Evolutionary conservation across 2,113 vertebrate genomes (phyloP).

Genomic region (Mormoops blainvillei): DNA sequence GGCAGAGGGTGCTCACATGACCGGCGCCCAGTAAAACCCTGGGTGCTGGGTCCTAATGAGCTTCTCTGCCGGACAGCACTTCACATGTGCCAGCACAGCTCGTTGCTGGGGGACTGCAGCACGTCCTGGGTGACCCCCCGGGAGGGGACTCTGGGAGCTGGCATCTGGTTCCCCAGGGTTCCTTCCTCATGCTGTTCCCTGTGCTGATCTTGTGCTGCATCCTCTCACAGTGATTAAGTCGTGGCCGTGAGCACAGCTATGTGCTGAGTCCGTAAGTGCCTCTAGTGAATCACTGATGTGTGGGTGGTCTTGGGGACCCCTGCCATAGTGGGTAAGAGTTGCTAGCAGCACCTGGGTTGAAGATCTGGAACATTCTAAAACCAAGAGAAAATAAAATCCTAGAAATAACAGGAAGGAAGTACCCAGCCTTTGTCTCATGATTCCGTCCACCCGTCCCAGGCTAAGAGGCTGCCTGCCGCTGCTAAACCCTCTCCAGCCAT

Average conservation of each 20-base stretch:
- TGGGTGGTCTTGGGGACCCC: background rate
- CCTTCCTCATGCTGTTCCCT: background rate
- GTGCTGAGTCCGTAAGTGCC: background rate
- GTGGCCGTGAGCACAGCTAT: accelerated
- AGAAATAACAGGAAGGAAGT: background rate
- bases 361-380: background rate
- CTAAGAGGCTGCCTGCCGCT: accelerated
- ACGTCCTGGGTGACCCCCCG: background rate
- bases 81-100: background rate
- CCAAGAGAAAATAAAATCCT: background rate
- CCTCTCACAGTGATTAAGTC: too few species aligned
- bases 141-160: background rate
- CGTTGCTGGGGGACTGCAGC: too few species aligned
- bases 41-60: accelerated
- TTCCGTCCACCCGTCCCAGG: background rate
- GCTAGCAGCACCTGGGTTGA: background rate
- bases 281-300: too few species aligned
- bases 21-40: accelerated
- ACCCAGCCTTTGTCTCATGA: accelerated
- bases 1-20: background rate
- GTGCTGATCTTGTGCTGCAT: accelerated
- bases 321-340: background rate
- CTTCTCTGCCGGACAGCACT: background rate
- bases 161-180: background rate
- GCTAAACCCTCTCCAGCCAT: accelerated